Percentiles rank a stretch among this genome's conserved stretches.
These are phyloP conservation scores for Cecropterus lyciades DNA, from an alignment of 1,140 invertebrate species.

Conservation along the genomic window DNA sequence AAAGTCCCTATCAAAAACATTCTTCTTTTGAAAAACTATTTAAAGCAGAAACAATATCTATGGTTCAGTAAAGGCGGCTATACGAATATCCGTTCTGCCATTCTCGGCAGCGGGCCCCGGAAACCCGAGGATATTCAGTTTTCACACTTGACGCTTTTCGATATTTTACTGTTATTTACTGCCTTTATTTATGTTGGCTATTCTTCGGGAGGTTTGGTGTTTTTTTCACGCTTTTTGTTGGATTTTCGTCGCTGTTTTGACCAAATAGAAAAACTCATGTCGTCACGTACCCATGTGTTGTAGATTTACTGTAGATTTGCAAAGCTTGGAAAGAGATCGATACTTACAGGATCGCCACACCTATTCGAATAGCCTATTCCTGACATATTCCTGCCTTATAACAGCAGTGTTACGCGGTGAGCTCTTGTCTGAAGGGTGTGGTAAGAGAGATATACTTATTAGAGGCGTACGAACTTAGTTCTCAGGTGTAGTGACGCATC, in stretches of 20 bases:
- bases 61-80: slow-evolving; percentile 39
- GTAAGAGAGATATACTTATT: no score
- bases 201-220: slow-evolving; percentile 48
- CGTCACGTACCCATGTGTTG: no score
- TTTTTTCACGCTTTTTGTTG: slow-evolving; percentile 13
- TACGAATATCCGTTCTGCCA: slow-evolving; percentile 77
- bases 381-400: no score
- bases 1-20: not conserved
- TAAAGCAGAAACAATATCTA: slow-evolving; percentile 38
- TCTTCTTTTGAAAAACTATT: not conserved
- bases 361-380: no score
- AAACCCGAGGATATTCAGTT: slow-evolving; percentile 78
- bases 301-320: no score
- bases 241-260: not conserved
- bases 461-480: no score
- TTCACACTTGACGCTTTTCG: slow-evolving; percentile 77
- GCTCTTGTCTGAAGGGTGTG: no score
- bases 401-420: no score
- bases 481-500: no score
- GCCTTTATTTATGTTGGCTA: slow-evolving; percentile 73
- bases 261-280: no score
- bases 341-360: no score
- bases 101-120: slow-evolving; percentile 75
- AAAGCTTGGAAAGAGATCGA: no score
- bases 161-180: slow-evolving; percentile 83